phyloP scores from a whole-genome alignment of 2,797 vertebrate species.

The Leptodactylus fallax region DNA sequence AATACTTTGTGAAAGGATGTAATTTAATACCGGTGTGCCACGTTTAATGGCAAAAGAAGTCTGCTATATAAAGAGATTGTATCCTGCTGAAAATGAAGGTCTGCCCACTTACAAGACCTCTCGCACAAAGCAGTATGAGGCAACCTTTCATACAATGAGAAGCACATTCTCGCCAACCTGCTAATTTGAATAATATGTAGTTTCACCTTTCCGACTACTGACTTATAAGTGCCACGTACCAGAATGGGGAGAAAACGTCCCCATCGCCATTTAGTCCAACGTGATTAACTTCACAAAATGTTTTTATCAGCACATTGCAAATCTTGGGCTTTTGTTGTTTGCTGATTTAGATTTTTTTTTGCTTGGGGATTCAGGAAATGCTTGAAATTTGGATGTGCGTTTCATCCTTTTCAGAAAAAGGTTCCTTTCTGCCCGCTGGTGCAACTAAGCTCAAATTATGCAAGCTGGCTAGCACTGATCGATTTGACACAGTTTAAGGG shows the following conservation, averaged over 20 bases:
- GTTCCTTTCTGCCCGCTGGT: slow-evolving; percentile 66
- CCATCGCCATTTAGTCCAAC: slow-evolving; percentile 18
- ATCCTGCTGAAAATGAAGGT: slow-evolving; percentile 10
- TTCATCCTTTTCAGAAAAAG: slow-evolving; percentile 61
- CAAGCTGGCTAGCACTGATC: slow-evolving; percentile 77
- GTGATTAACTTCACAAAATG: slow-evolving; percentile 33
- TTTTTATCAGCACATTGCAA: slow-evolving; percentile 47
- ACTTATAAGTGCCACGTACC: slow-evolving; percentile 38
- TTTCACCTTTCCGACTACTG: slow-evolving; percentile 57
- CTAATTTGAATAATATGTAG: slow-evolving; percentile 55
- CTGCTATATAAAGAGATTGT: slow-evolving; percentile 33
- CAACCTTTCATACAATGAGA: slow-evolving; percentile 37
- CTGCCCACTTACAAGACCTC: slow-evolving; percentile 43
- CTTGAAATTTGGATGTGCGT: slow-evolving; percentile 55
- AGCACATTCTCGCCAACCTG: slow-evolving; percentile 39
- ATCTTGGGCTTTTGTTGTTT: slow-evolving; percentile 43
- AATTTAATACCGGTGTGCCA: slow-evolving; percentile 13
- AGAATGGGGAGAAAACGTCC: slow-evolving; percentile 5
- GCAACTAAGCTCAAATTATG: slow-evolving; percentile 77
- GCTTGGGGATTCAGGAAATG: slow-evolving; percentile 28
- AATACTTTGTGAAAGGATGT: slow-evolving; percentile 41
- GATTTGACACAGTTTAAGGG: slow-evolving; percentile 73
- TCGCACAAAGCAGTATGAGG: slow-evolving; percentile 35
- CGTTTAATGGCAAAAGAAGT: background rate
- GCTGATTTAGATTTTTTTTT: slow-evolving; percentile 52